Evolutionary conservation across 2,888 invertebrate species (phyloP).

Genomic region (Cenopis cana): DNA sequence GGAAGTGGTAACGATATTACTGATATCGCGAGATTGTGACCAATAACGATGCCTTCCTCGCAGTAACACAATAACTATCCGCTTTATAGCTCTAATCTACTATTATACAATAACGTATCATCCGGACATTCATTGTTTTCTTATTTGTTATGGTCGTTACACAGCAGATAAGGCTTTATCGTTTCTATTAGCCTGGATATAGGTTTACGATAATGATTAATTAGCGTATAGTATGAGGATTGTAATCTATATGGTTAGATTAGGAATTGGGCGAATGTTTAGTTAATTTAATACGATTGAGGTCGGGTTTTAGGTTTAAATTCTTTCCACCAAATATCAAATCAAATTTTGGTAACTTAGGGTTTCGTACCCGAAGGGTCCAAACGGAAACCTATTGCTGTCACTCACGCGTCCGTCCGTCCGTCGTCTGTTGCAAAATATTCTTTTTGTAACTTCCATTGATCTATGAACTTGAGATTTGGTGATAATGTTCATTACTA

Average conservation of each 20-base stretch:
- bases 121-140: slow-evolving; percentile 50
- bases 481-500: too few relatives aligned
- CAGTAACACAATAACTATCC: slow-evolving; percentile 59
- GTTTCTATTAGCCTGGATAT: slow-evolving; percentile 14
- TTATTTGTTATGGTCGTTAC: slow-evolving; percentile 44
- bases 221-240: neutral
- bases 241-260: neutral
- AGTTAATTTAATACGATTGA: too few relatives aligned
- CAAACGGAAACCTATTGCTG: too few relatives aligned
- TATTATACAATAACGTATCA: slow-evolving; percentile 57
- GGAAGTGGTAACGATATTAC: slow-evolving; percentile 61
- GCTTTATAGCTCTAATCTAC: slow-evolving; percentile 60
- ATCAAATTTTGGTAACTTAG: too few relatives aligned
- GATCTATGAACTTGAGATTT: too few relatives aligned
- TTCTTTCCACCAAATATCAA: too few relatives aligned
- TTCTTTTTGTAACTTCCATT: too few relatives aligned
- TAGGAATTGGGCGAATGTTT: too few relatives aligned
- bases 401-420: too few relatives aligned
- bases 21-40: slow-evolving; percentile 62
- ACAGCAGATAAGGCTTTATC: slow-evolving; percentile 29
- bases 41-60: slow-evolving; percentile 56
- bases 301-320: too few relatives aligned
- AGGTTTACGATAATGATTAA: slow-evolving; percentile 3
- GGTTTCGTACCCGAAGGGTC: too few relatives aligned
- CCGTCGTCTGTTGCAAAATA: too few relatives aligned